Evolutionary conservation across 2,797 vertebrate genomes (phyloP).

Genomic region (Cuniculus paca): DNA sequence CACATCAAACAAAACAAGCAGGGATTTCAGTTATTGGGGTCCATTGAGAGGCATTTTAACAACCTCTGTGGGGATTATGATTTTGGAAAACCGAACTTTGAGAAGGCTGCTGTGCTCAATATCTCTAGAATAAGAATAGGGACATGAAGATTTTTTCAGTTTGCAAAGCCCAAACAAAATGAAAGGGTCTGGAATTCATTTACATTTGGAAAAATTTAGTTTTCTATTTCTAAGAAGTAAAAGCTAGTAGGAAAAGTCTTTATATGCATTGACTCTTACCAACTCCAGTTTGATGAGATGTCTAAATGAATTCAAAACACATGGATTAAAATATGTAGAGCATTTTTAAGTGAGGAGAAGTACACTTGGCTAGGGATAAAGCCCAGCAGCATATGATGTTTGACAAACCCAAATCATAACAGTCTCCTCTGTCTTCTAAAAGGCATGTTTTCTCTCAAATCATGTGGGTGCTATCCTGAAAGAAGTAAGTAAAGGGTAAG

Average conservation of each 20-base stretch:
- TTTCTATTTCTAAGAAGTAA: constrained; percentile 63
- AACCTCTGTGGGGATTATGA: background rate
- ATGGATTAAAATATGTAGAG: constrained; percentile 51
- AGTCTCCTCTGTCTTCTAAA: constrained; percentile 38
- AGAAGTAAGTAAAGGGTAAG: background rate
- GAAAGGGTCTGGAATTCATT: constrained; percentile 52
- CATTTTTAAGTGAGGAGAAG: constrained; percentile 54
- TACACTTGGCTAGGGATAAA: constrained; percentile 21
- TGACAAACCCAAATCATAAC: background rate
- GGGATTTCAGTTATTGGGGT: background rate
- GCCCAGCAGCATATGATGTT: background rate
- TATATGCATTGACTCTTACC: constrained; percentile 47
- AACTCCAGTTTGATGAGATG: constrained; percentile 54
- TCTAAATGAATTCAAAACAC: constrained; percentile 69
- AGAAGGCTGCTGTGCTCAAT: background rate
- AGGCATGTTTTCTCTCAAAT: constrained; percentile 11
- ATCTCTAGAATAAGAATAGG: background rate
- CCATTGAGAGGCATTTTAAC: background rate
- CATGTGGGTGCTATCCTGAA: background rate
- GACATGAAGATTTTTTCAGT: background rate
- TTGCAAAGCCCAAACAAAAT: constrained; percentile 42
- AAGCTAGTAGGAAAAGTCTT: constrained; percentile 47
- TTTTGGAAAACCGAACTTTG: background rate
- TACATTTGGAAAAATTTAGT: constrained; percentile 52
- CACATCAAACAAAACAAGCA: background rate